Evolutionary conservation across 2,113 vertebrate genomes (phyloP).

Genomic region (Melospiza georgiana): DNA sequence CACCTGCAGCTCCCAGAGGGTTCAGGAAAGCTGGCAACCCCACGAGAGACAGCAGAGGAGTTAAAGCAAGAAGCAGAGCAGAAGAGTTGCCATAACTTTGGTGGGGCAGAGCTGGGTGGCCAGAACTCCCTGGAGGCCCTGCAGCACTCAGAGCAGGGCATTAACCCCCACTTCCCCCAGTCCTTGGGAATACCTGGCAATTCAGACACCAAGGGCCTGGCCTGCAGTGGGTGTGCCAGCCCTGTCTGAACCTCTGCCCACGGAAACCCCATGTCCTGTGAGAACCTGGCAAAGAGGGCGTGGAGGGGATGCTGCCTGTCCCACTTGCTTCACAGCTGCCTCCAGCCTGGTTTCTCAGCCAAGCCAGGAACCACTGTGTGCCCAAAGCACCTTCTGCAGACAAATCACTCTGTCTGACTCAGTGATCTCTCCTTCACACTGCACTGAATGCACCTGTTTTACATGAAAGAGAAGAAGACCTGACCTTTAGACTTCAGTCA

Average conservation of each 20-base stretch:
- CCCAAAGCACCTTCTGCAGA: neutral
- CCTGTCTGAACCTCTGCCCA: neutral
- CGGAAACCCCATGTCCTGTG: neutral
- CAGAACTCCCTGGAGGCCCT: neutral
- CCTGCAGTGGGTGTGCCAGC: neutral
- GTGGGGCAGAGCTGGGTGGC: neutral
- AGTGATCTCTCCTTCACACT: neutral
- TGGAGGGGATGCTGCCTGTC: neutral
- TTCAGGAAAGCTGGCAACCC: neutral
- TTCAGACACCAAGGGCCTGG: neutral
- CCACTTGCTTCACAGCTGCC: neutral
- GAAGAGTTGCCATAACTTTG: neutral
- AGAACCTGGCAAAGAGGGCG: neutral
- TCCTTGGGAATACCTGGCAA: neutral
- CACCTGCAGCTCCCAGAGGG: neutral
- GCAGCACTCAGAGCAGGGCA: neutral
- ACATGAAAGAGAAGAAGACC: neutral
- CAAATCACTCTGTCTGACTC: neutral
- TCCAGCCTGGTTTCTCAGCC: neutral
- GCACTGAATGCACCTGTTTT: neutral
- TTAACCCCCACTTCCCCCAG: neutral
- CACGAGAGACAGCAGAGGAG: rapidly evolving
- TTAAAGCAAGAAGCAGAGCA: neutral
- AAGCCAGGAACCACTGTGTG: neutral
- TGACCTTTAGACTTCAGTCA: neutral